Percentiles rank a stretch among this genome's conserved stretches.
Conservation (phyloP, 2,113 vertebrate species). For the Eptesicus fuscus region DNA sequence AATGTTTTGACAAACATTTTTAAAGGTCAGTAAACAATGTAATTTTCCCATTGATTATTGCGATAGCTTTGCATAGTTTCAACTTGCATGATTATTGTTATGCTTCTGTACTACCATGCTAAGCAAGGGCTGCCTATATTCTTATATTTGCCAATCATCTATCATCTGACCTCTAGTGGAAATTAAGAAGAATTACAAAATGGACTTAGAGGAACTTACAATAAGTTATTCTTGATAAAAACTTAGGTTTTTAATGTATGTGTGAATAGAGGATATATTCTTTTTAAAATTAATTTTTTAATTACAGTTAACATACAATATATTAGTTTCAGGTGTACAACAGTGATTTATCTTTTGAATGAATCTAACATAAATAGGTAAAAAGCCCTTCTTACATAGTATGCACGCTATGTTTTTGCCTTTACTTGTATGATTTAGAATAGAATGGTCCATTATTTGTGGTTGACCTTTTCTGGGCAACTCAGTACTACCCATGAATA, state of each 20-base stretch:
- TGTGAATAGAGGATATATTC: neutral
- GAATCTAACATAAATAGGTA: neutral
- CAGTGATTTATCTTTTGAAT: neutral
- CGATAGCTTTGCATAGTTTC: neutral
- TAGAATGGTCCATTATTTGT: neutral
- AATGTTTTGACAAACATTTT: neutral
- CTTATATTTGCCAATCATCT: neutral
- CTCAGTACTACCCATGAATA: neutral
- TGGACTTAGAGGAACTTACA: neutral
- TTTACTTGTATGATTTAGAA: neutral
- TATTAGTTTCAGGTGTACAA: neutral
- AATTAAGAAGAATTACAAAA: constrained; percentile 4
- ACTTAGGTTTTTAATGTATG: neutral
- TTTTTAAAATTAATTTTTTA: neutral
- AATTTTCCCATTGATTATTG: neutral
- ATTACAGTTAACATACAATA: neutral
- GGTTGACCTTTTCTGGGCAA: neutral
- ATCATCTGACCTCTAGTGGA: neutral
- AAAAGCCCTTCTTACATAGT: neutral
- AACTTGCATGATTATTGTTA: neutral
- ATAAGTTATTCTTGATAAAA: neutral
- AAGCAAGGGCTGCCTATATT: neutral
- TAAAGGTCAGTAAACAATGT: neutral
- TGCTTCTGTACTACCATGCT: neutral
- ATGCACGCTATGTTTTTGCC: neutral